Evolutionary conservation across 2,113 vertebrate genomes (phyloP), one percentile per base, ranked within the genome.

Genomic region (Cepphus grylle): DNA sequence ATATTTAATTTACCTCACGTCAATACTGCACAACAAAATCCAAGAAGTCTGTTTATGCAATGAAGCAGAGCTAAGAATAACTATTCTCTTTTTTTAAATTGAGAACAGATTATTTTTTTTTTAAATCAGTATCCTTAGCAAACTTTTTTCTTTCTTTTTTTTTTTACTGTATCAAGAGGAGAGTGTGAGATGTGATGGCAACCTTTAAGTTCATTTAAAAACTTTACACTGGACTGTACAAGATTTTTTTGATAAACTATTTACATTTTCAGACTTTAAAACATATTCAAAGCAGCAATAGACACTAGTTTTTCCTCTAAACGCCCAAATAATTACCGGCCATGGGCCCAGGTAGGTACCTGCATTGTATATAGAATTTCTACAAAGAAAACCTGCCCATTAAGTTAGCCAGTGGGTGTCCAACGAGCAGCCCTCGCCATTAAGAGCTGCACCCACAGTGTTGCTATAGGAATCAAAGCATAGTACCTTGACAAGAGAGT

Each of bases 161-260:
- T 96, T 96, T 98, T 98, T 98, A 98, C 98, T 98, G 98, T 99
- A 98, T 99, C 98, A 98, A 99, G 98, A 99, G 98, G 97, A 99
- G 98, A 99, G 98, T 98, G 98, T 99, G 98, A 99, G 98, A 99
- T 98, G 99, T 99, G 99, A 99, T 99, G 99, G 99, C 98, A 98
- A 99, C 98, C 98, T 99, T 98, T 98, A 98, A 99, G 99, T 99
- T 99, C 99, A 99, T 99, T 99, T 99, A 99, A 99, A 99, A 99
- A 99, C 99, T 99, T 99, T 99, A 99, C 99, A 99, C 99, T 99
- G 99, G 99, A 99, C 99, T 99, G 99, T 99, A 99, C 99, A 99
- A 99, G 99, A 99, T 99, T 99, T 98, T 99, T 99, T 99, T 98
- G 99, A 99, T 99, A 99, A 99, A 99, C 99, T 99, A 99, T 99